Conservation (phyloP, 1,140 invertebrate species). For the Halotydeus destructor region DNA sequence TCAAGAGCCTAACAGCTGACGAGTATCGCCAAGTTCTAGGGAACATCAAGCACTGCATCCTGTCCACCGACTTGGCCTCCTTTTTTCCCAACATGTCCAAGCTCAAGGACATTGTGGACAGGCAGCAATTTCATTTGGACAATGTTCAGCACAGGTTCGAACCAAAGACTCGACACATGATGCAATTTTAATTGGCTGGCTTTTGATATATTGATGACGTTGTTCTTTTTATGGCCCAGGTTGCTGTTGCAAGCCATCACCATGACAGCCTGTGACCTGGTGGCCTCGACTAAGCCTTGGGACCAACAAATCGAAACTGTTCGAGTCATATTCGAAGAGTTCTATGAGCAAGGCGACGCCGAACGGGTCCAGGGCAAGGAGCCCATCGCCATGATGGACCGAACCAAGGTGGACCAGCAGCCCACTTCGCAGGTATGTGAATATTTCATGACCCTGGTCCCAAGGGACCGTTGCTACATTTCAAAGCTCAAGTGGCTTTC, state of each 20-base stretch:
- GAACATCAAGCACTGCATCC: conserved; percentile 52
- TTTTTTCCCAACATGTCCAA: conserved; percentile 54
- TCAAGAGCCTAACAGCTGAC: conserved; percentile 41
- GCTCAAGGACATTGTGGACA: conserved; percentile 34
- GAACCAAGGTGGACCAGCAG: conserved; percentile 44
- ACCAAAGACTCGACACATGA: conserved; percentile 1
- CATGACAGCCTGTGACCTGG: conserved; percentile 64
- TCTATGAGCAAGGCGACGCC: conserved; percentile 55
- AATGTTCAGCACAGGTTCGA: conserved; percentile 36
- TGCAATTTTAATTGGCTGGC: not conserved
- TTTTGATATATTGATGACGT: not conserved
- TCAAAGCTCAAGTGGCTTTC: no score
- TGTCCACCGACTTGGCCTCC: conserved; percentile 56
- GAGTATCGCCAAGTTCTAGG: conserved; percentile 55
- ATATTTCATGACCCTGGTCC: no score
- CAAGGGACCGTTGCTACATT: no score
- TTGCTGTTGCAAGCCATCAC: conserved; percentile 42
- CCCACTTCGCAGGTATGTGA: conserved; percentile 51
- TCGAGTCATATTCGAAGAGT: conserved; percentile 61
- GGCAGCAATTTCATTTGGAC: conserved; percentile 37
- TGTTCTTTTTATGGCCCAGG: conserved; percentile 22
- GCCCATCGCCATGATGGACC: conserved; percentile 64
- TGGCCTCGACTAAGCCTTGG: conserved; percentile 58
- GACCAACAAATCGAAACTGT: conserved; percentile 57
- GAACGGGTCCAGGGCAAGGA: conserved; percentile 41